A percentile compares a stretch with the other conserved stretches of the same genome.
Conservation (phyloP, 2,113 vertebrate genomes). For the Callorhinus ursinus region DNA sequence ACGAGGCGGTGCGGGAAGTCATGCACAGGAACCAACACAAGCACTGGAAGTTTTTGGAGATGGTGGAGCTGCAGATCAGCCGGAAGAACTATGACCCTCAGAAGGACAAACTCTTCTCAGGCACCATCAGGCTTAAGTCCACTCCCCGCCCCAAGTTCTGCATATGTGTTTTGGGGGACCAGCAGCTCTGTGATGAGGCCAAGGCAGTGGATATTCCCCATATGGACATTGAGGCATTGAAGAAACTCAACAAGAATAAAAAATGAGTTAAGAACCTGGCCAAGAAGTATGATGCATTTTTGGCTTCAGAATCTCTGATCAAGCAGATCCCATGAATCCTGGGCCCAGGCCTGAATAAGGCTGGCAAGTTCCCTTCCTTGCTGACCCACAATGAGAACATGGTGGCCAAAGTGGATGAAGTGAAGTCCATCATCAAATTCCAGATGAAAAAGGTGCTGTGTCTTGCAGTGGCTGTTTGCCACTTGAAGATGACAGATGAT, state of each 20-base stretch:
- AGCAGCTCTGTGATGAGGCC: constrained; percentile 99
- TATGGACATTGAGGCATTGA: constrained; percentile 98
- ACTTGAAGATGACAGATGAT: not conserved
- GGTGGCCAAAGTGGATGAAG: not conserved
- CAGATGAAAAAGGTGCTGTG: not conserved
- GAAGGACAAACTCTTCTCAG: not conserved
- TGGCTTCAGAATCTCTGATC: not conserved
- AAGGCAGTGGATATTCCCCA: constrained; percentile 96
- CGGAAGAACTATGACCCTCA: not conserved
- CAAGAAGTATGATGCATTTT: not conserved
- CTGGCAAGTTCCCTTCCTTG: not conserved
- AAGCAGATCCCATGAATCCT: not conserved
- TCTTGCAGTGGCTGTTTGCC: not conserved
- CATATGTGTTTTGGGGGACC: constrained; percentile 95
- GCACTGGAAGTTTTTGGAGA: not conserved
- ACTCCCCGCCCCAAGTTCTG: constrained; percentile 85
- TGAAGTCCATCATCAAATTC: not conserved
- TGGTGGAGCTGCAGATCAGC: not conserved
- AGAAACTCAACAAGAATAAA: constrained; percentile 99
- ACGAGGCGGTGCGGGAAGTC: not conserved
- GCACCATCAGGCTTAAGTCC: not conserved
- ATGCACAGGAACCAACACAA: not conserved
- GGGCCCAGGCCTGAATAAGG: not conserved
- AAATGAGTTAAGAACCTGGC: constrained; percentile 95
- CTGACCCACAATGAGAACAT: not conserved